A percentile compares a stretch with the other conserved stretches of the same genome.
Conservation (phyloP, 2,113 vertebrate genomes). For the Clupea harengus region DNA sequence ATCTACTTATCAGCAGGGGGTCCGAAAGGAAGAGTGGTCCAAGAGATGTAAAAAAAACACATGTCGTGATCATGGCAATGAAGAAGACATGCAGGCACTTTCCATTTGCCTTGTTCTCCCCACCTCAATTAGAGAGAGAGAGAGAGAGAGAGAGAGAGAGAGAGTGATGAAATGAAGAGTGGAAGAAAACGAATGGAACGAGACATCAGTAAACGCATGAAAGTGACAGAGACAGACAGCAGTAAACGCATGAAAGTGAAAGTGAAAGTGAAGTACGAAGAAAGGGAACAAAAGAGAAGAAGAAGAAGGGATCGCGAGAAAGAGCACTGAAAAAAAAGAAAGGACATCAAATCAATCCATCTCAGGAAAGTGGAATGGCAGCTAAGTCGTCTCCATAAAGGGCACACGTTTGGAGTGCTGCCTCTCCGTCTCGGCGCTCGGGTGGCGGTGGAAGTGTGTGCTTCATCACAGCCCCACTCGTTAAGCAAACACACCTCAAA, state of each 20-base stretch:
- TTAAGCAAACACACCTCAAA: slow-evolving; percentile 14
- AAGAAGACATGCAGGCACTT: background rate
- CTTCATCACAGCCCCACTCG: slow-evolving; percentile 3
- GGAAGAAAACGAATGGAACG: background rate
- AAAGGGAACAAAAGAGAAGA: background rate
- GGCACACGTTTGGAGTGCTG: background rate
- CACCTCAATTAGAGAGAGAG: background rate
- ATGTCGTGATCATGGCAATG: background rate
- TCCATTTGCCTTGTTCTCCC: background rate
- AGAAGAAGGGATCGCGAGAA: background rate
- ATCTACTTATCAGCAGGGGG: slow-evolving; percentile 1
- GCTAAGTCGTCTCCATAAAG: background rate
- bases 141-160: background rate
- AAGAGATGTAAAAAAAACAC: background rate
- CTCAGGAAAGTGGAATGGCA: background rate
- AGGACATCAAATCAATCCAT: background rate
- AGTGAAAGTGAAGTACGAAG: background rate
- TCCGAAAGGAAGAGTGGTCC: background rate
- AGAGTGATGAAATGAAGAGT: background rate
- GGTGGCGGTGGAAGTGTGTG: background rate
- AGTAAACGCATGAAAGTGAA: background rate
- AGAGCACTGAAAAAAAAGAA: background rate
- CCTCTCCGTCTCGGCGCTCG: background rate
- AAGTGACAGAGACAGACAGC: background rate
- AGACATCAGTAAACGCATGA: background rate